These are phyloP conservation scores for Drosophila ananassae DNA, from an alignment of 1,140 invertebrate species.

Conservation along the genomic window DNA sequence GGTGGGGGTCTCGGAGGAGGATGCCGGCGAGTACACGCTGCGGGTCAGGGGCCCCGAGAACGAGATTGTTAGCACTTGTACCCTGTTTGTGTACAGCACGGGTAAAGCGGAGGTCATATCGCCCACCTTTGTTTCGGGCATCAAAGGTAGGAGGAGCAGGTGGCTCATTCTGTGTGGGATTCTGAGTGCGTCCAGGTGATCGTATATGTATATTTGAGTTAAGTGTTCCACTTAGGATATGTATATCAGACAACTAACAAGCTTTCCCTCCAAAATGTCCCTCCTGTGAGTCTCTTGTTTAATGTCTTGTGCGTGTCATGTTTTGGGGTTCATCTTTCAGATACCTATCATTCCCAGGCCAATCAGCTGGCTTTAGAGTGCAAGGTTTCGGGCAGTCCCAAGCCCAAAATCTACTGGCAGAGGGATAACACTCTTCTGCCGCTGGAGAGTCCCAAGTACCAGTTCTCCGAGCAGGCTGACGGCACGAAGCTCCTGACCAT, in stretches of 20 bases:
- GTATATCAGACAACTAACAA: constrained; percentile 24
- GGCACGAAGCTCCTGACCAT: constrained; percentile 75
- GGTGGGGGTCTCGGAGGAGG: constrained; percentile 84
- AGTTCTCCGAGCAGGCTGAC: constrained; percentile 60
- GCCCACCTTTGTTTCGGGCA: constrained; percentile 78
- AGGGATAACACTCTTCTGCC: constrained; percentile 88
- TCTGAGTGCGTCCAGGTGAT: constrained; percentile 43
- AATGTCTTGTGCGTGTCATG: constrained; percentile 47
- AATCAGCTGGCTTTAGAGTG: constrained; percentile 77
- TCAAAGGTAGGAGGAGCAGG: constrained; percentile 73
- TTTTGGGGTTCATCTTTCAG: constrained; percentile 53
- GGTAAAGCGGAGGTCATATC: constrained; percentile 64
- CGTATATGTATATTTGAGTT: constrained; percentile 28
- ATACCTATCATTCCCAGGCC: constrained; percentile 75
- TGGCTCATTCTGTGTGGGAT: constrained; percentile 2
- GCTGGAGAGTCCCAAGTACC: constrained; percentile 85
- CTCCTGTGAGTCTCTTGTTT: constrained; percentile 46
- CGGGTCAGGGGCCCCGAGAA: constrained; percentile 86
- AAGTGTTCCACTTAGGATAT: constrained; percentile 7
- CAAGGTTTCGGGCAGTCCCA: constrained; percentile 80
- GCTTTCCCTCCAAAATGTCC: background rate
- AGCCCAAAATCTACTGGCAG: constrained; percentile 89
- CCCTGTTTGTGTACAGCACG: constrained; percentile 75
- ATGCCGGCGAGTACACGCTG: constrained; percentile 87
- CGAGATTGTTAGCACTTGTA: constrained; percentile 80